phyloP scores from a whole-genome alignment of 2,888 invertebrate genomes.

The Deroplatys truncata region DNA sequence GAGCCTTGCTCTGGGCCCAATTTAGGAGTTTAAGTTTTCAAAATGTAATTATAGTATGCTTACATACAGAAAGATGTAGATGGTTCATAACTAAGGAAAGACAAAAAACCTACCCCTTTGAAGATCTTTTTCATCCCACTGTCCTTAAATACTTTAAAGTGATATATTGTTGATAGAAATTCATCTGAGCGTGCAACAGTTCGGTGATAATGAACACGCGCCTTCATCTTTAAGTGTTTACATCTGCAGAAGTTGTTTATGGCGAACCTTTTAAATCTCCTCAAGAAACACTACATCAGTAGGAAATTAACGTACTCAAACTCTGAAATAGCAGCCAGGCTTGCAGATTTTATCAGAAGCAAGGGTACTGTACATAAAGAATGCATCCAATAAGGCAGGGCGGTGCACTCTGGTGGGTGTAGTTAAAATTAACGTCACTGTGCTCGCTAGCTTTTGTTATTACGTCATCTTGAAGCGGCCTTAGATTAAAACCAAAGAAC shows the following conservation, averaged over 20 bases:
- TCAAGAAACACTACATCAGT: not conserved
- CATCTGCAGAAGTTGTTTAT: not conserved
- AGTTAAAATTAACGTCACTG: not conserved
- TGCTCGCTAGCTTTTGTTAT: not conserved
- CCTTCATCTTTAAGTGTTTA: not conserved
- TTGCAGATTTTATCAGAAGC: not conserved
- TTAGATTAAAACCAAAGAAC: not conserved
- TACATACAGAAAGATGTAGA: too few species aligned
- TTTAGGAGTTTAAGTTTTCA: too few species aligned
- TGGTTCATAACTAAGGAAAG: too few species aligned
- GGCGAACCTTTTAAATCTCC: not conserved
- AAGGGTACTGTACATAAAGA: not conserved
- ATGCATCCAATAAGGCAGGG: not conserved
- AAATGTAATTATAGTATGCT: too few species aligned
- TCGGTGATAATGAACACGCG: too few species aligned
- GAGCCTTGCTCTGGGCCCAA: too few species aligned
- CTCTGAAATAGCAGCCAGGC: not conserved
- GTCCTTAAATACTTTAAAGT: too few species aligned
- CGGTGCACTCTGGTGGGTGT: not conserved
- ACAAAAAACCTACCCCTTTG: too few species aligned
- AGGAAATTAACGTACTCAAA: not conserved
- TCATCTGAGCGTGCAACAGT: too few species aligned
- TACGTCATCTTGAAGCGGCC: not conserved
- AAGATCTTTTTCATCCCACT: too few species aligned
- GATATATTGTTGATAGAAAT: too few species aligned